Percentiles rank a stretch among this genome's conserved stretches.
phyloP scores from a whole-genome alignment of 2,113 vertebrate species.

The Tragelaphus scriptus region DNA sequence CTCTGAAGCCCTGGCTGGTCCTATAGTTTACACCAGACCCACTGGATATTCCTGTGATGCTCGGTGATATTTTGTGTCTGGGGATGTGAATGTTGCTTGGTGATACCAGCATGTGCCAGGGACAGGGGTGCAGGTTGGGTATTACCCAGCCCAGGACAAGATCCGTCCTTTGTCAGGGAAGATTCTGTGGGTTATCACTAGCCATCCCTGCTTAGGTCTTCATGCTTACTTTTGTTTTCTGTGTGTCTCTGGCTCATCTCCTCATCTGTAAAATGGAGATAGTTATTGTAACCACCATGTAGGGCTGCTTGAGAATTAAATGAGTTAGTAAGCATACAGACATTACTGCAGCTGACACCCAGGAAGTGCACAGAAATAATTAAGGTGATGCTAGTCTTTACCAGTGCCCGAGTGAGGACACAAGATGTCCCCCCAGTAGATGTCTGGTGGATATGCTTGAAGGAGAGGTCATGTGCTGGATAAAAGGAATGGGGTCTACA shows the following conservation, averaged over 20 bases:
- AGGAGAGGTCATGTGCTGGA: accelerated
- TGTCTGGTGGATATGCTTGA: accelerated
- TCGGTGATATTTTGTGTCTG: not conserved
- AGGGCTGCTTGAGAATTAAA: accelerated
- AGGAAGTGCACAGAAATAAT: accelerated
- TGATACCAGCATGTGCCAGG: accelerated
- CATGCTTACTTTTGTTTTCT: not conserved
- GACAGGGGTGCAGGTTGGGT: not conserved
- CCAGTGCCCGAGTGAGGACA: accelerated
- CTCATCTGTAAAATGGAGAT: not conserved
- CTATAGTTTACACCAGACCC: not conserved
- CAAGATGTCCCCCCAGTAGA: accelerated
- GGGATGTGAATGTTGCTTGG: not conserved
- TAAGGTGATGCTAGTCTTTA: accelerated
- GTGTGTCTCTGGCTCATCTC: accelerated
- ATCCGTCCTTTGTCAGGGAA: not conserved
- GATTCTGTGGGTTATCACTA: accelerated
- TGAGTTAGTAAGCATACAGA: accelerated
- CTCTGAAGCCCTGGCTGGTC: not conserved
- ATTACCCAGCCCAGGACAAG: not conserved
- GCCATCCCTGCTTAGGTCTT: accelerated
- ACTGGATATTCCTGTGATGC: not conserved
- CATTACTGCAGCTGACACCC: accelerated
- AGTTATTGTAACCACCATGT: accelerated
- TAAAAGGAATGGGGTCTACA: no score